Base-by-base conservation (phyloP, 2,797 vertebrate genomes). In the Bradypodion ventrale region DNA sequence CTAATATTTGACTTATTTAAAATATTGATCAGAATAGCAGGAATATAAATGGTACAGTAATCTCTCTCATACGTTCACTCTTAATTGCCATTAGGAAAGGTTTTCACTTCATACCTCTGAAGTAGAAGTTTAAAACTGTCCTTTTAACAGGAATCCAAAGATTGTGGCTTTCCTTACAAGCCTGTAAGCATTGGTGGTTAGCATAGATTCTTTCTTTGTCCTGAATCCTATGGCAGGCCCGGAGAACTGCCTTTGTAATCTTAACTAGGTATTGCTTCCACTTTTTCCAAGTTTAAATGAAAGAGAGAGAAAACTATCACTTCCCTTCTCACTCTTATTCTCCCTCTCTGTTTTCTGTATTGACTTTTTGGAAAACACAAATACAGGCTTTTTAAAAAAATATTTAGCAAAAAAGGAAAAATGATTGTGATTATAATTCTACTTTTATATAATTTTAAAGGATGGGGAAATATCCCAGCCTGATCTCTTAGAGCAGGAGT, bases 21-120 rank as follows among this genome's bases (percentile, higher is more conserved):
- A 86, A 16, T 52, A 49, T 90, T 87, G 82, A 87, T 63, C 49
- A 87, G 80, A 82, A 63, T 83, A 87, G 75, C 63, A 88, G 90
- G 83, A 93, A 91, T 13, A 49, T 49, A n/a, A n/a, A 52, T 52
- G 52, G 16, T 87, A 84, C 68, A 83, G 62, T 77, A 74, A 80
- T 87, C 49, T 87, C 89, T 91, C 84, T 89, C 81, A 9, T 42
- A 42, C 15, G 16, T 3, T 85, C 87, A 92, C 81, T 78, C 19
- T 79, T 89, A 69, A 72, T 62, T 87, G 62, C 4, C 12, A 80
- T 63, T 88, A 62, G 81, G 88, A 83, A 85, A 78, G 68, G 35
- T 85, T 90, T 2, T 27, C 42, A 32, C 44, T 91, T 87, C 72
- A 86, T 89, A 5, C 46, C 35, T 78, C 29, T 83, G 90, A 88